Evolutionary conservation across 2,888 invertebrate species (phyloP), one percentile per base, ranked within the genome.

Genomic region (Aspidiotus destructor): DNA sequence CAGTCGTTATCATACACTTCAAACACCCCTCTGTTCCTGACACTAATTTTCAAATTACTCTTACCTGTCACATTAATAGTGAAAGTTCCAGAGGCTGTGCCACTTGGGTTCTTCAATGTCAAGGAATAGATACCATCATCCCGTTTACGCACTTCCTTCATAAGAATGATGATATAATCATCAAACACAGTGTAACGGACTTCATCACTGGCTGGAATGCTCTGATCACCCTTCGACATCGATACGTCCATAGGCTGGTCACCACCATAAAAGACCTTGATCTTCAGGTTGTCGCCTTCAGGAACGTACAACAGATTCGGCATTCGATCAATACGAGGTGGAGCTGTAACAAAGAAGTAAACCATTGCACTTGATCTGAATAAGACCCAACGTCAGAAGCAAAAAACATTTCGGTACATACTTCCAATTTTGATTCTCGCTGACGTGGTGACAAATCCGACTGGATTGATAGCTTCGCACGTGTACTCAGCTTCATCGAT

Each of bases 401-500:
- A 16, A 3, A n/a, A 55, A 7, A 55, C 2, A 55, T 15, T 13
- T 15, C 9, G n/a, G 68, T 72, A 83, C 85, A 85, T 77, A 88
- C 88, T 85, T 77, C 94, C 94, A 72, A 98, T 92, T 80, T 90
- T 92, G 10, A 98, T 82, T 73, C 89, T 85, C 63, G 89, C 88
- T 15, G 89, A 88, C 70, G 94, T 94, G 72, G 89, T 86, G 7
- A 93, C 92, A 73, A 88, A 86, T 54, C 99, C 99, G 55, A 96
- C 85, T 11, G 89, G 85, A 79, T 99, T 99, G 76, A 87, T 85
- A 0, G 98, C 90, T 76, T 98, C 96, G 76, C 98, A 98, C 0
- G 92, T 93, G 79, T 94, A 97, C 76, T 95, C 94, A 13, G 95
- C 97, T 73, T 92, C 93, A 78, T 99, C 99, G 7, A 88, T 87